Evolutionary conservation across 2,888 invertebrate genomes (phyloP).

Genomic region (Chrysolina oricalcia): DNA sequence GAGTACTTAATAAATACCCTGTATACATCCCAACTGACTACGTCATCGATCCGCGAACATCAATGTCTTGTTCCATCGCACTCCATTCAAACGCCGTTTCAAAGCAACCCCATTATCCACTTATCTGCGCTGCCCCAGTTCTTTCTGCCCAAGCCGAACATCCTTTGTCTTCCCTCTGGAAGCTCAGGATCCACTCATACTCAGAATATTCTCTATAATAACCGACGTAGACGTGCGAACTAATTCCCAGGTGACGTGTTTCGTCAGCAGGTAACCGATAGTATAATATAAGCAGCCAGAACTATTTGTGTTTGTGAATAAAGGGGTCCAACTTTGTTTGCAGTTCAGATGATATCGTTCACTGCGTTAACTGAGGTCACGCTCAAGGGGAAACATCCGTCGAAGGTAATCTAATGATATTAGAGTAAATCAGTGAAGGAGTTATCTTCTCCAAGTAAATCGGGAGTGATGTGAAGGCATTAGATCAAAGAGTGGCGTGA

Average conservation of each 20-base stretch:
- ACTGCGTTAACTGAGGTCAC: not conserved
- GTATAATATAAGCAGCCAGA: not conserved
- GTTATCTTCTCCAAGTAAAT: not conserved
- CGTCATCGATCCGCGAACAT: not conserved
- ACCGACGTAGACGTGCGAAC: not conserved
- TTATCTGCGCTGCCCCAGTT: not conserved
- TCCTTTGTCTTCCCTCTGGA: not conserved
- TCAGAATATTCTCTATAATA: not conserved
- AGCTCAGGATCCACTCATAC: not conserved
- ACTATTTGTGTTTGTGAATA: constrained; percentile 17
- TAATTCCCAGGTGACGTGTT: constrained; percentile 12
- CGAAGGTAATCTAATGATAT: not conserved
- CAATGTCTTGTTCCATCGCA: not conserved
- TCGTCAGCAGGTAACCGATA: constrained; percentile 3
- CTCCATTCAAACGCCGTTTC: not conserved
- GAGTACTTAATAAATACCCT: too few relatives aligned
- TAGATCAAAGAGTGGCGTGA: not conserved
- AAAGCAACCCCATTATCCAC: constrained; percentile 15
- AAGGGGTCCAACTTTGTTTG: not conserved
- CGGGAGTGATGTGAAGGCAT: not conserved
- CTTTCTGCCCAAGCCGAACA: not conserved
- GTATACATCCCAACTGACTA: not conserved
- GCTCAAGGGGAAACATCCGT: not conserved
- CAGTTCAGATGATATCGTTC: constrained; percentile 11
- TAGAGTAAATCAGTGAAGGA: not conserved